Conservation (phyloP, 2,888 invertebrate genomes). For the Steinernema carpocapsae region DNA sequence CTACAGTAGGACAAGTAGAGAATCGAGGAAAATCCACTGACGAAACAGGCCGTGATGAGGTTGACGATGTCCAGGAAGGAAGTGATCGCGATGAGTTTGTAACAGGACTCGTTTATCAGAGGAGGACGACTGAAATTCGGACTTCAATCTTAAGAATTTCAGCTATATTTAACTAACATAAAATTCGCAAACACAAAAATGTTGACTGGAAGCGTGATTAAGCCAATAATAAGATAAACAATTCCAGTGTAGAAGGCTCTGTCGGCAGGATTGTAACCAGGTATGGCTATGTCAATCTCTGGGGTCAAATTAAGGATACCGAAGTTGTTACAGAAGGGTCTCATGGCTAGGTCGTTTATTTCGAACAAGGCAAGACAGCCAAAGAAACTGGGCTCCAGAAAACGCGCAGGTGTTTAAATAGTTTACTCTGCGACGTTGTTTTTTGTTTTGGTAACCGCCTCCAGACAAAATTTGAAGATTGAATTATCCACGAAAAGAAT, state of each 20-base stretch:
- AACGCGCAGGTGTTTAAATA: too few species aligned
- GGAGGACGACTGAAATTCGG: neutral
- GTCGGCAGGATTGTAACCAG: too few species aligned
- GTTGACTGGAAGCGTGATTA: neutral
- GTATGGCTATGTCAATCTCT: too few species aligned
- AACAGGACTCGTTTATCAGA: neutral
- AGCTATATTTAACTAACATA: neutral
- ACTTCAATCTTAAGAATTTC: neutral
- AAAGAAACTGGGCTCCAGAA: too few species aligned
- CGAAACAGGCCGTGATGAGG: neutral
- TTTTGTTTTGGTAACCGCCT: too few species aligned
- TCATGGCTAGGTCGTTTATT: too few species aligned
- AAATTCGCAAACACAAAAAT: neutral
- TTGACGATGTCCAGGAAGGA: neutral
- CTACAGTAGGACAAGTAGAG: neutral
- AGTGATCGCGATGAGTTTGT: neutral
- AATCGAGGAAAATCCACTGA: neutral
- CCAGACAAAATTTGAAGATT: too few species aligned
- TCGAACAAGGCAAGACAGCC: too few species aligned
- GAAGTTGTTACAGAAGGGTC: too few species aligned
- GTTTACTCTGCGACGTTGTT: too few species aligned
- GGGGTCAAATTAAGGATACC: too few species aligned
- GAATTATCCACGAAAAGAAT: too few species aligned
- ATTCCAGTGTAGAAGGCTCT: neutral
- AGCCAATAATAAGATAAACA: neutral